Conservation (phyloP, 2,888 invertebrate genomes). For the Zygogramma bicolorata region DNA sequence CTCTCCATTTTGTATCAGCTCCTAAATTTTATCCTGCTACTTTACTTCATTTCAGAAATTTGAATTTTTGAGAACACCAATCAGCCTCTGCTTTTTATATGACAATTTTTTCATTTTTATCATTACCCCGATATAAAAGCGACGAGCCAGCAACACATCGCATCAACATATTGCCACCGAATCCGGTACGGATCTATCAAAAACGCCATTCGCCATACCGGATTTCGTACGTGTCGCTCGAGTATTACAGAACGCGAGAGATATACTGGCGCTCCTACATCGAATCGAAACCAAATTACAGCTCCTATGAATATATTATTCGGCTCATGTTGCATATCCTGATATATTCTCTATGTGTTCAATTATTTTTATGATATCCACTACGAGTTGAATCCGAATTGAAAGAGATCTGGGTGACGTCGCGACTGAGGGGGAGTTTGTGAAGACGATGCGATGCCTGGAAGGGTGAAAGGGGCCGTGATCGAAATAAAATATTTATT, state of each 20-base stretch:
- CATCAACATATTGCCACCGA: neutral
- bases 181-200: neutral
- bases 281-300: neutral
- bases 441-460: neutral
- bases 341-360: neutral
- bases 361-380: neutral
- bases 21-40: too few species aligned
- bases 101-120: too few species aligned
- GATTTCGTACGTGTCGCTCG: neutral
- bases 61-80: too few species aligned
- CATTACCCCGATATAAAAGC: too few species aligned
- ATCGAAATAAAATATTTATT: too few species aligned
- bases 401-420: neutral
- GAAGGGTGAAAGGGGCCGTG: too few species aligned
- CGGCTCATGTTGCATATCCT: neutral
- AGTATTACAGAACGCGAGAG: neutral
- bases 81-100: too few species aligned
- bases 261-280: neutral
- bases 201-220: neutral
- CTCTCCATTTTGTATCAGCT: too few species aligned
- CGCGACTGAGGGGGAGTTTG: neutral
- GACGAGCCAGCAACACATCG: neutral
- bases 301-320: slow-evolving; percentile 3
- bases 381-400: neutral
- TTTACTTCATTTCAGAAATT: too few species aligned